Conservation (phyloP, 1,140 invertebrate species). For the Thaumatotibia leucotreta region DNA sequence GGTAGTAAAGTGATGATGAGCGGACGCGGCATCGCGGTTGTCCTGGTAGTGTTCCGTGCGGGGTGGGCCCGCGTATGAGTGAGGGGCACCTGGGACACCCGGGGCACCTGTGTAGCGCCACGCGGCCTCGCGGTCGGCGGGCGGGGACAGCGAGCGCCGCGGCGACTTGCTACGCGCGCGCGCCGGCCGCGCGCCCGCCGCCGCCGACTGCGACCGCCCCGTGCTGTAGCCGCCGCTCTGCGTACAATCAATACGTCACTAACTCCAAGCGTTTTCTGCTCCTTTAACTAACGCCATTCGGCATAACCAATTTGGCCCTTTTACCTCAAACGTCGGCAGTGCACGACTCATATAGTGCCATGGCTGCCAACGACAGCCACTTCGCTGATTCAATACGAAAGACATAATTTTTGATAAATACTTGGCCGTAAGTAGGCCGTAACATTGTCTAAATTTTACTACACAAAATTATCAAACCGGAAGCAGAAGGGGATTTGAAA, state of each 20-base stretch:
- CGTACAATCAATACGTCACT: slow-evolving; percentile 25
- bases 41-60: slow-evolving; percentile 70
- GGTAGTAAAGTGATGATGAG: slow-evolving; percentile 70
- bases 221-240: slow-evolving; percentile 73
- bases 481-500: too few species aligned
- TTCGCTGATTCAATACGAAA: too few species aligned
- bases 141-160: slow-evolving; percentile 85
- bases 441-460: too few species aligned
- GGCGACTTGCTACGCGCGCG: slow-evolving; percentile 81
- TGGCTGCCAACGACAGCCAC: too few species aligned
- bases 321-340: too few species aligned
- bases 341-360: too few species aligned
- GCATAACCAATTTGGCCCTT: too few species aligned
- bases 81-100: slow-evolving; percentile 18
- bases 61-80: slow-evolving; percentile 39
- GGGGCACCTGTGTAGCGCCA: slow-evolving; percentile 67
- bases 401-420: too few species aligned
- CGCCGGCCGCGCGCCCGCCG: slow-evolving; percentile 80
- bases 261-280: too few species aligned
- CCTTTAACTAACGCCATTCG: too few species aligned
- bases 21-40: slow-evolving; percentile 52
- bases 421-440: too few species aligned
- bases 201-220: slow-evolving; percentile 83
- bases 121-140: slow-evolving; percentile 76
- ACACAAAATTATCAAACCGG: too few species aligned